Evolutionary conservation across 2,888 invertebrate genomes (phyloP), one percentile per base, ranked within the genome.

Genomic region (Drosophila eohydei): DNA sequence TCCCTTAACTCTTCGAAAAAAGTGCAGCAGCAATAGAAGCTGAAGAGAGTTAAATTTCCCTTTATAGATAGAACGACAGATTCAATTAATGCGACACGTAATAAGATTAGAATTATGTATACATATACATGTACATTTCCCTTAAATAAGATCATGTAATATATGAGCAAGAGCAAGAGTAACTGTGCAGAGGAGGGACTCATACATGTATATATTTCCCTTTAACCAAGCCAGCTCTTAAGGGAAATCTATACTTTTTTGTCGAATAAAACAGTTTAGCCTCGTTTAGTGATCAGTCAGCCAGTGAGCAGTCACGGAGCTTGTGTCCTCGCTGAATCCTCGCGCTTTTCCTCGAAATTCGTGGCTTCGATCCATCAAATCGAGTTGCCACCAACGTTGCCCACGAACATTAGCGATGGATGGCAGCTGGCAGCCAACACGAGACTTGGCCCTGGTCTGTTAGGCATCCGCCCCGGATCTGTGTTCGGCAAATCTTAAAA

Each of bases 401-500:
- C 61, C 41, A 21, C 44, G 52, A 32, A 69, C 30, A 38, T 43
- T 36, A 16, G 32, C 32, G 51, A 36, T 71, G 71, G 72, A 54
- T 69, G 70, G 72, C 83, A 88, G 83, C 88, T 86, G 83, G 72
- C 79, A 68, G 51, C 61, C 58, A 34, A 28, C 48, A 46, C 56
- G 71, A 63, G 60, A 57, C 51, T 34, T 26, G 50, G 50, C 6
- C 48, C 58, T 38, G 64, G 43, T 41, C 58, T 36, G 67, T 40
- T 62, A 70, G 67, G 88, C 77, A 88, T 83, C 87, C 83, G 86
- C 66, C 74, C 74, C 73, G 59, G 75, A 67, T 75, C 60, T 79
- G 63, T 58, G 71, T 67, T 88, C 87, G 87, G 87, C 87, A 83
- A 90, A 90, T 77, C 83, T 38, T 81, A 57, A 87, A 90, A 83